Evolutionary conservation across 2,797 vertebrate genomes (phyloP).

Genomic region (Pachyuromys duprasi): DNA sequence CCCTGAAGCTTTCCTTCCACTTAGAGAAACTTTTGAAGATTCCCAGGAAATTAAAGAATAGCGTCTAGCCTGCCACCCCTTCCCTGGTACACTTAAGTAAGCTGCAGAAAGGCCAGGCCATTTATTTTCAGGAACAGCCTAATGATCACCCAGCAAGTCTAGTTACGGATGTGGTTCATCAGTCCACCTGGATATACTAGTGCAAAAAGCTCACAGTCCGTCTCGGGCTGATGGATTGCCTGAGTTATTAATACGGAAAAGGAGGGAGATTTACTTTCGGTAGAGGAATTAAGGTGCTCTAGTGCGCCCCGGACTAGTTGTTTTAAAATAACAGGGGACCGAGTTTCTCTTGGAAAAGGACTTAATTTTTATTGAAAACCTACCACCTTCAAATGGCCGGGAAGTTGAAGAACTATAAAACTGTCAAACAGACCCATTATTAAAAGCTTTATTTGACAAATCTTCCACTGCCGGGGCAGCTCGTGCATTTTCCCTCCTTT

Average conservation of each 20-base stretch:
- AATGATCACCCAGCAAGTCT: conserved; percentile 91
- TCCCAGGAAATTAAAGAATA: conserved; percentile 85
- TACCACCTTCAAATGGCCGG: conserved; percentile 88
- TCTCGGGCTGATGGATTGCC: conserved; percentile 90
- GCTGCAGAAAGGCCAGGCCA: conserved; percentile 86
- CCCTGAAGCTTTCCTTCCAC: conserved; percentile 54
- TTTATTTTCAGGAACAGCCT: conserved; percentile 89
- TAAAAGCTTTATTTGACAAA: conserved; percentile 91
- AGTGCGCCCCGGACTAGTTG: conserved; percentile 85
- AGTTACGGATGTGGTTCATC: conserved; percentile 90
- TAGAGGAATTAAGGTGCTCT: conserved; percentile 88
- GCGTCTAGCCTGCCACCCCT: conserved; percentile 85
- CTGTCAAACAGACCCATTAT: conserved; percentile 90
- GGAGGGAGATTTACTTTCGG: conserved; percentile 89
- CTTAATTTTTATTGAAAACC: conserved; percentile 91
- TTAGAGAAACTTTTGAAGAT: conserved; percentile 79
- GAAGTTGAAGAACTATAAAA: conserved; percentile 89
- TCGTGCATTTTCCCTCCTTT: conserved; percentile 86
- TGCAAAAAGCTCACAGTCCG: conserved; percentile 86
- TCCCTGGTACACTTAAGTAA: conserved; percentile 86
- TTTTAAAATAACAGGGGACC: conserved; percentile 88
- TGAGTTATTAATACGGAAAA: conserved; percentile 90
- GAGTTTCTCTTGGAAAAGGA: conserved; percentile 87
- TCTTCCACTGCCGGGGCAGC: conserved; percentile 87
- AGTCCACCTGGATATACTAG: conserved; percentile 89